phyloP scores from a whole-genome alignment of 2,797 vertebrate species.

The Coranthus polyacanthus region DNA sequence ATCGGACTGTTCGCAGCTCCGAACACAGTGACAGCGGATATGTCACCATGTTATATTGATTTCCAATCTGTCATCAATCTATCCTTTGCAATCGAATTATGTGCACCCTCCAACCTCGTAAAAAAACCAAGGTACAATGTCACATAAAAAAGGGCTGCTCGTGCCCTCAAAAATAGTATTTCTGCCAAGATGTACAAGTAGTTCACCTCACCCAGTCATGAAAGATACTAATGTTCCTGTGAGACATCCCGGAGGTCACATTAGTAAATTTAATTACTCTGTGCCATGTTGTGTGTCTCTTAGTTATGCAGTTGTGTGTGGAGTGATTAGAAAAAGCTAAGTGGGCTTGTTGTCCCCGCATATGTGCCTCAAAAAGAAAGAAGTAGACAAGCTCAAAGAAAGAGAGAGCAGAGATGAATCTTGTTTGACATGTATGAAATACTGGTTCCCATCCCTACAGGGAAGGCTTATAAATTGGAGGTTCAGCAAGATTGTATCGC shows the following conservation, averaged over 20 bases:
- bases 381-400: constrained; percentile 7
- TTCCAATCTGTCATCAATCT: constrained; percentile 54
- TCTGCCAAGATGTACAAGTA: constrained; percentile 41
- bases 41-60: constrained; percentile 37
- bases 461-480: constrained; percentile 59
- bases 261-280: constrained; percentile 60
- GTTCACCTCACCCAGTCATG: constrained; percentile 53
- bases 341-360: constrained; percentile 23
- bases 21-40: constrained; percentile 3
- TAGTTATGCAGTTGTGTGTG: constrained; percentile 6
- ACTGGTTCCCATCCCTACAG: constrained; percentile 50
- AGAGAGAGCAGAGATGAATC: constrained; percentile 59
- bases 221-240: background rate
- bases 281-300: constrained; percentile 42
- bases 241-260: constrained; percentile 11
- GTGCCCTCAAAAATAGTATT: constrained; percentile 20
- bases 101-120: constrained; percentile 25
- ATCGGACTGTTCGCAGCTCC: constrained; percentile 15
- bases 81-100: constrained; percentile 37
- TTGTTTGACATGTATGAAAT: constrained; percentile 65
- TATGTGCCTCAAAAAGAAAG: constrained; percentile 24
- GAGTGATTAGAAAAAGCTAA: constrained; percentile 26
- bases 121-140: constrained; percentile 49
- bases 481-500: constrained; percentile 59
- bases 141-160: constrained; percentile 36